phyloP scores from a whole-genome alignment of 2,888 invertebrate species.

The Scaptomyza flava region DNA sequence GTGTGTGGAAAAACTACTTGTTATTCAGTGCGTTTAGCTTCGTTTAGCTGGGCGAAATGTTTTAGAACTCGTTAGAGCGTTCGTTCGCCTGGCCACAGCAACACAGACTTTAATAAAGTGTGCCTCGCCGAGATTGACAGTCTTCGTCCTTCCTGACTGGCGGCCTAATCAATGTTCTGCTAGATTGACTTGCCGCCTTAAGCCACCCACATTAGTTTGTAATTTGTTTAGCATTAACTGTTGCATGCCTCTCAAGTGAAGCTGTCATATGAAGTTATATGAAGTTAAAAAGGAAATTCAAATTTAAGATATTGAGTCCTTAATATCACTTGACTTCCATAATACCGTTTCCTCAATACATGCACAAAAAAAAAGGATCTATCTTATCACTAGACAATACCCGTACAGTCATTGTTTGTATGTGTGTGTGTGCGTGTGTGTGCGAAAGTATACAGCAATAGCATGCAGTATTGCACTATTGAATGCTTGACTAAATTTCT shows the following conservation, averaged over 20 bases:
- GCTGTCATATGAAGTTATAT: constrained; percentile 1
- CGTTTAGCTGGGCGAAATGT: constrained; percentile 76
- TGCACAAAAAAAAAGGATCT: too few relatives aligned
- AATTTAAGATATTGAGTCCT: background rate
- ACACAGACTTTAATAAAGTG: constrained; percentile 24
- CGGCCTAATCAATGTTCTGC: constrained; percentile 59
- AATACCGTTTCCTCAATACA: too few relatives aligned
- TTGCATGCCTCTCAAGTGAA: constrained; percentile 44
- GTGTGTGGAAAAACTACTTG: constrained; percentile 62
- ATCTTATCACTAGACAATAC: too few relatives aligned
- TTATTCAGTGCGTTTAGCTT: constrained; percentile 75
- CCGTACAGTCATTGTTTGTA: too few relatives aligned
- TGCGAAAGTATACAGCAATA: too few relatives aligned
- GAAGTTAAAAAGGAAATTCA: background rate
- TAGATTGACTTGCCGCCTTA: constrained; percentile 31
- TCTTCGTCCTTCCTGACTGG: constrained; percentile 12
- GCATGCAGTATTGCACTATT: too few relatives aligned
- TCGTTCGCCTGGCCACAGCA: constrained; percentile 39
- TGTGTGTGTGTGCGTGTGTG: too few relatives aligned
- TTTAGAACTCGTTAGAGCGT: constrained; percentile 72
- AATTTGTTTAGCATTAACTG: constrained; percentile 72
- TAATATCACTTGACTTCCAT: too few relatives aligned
- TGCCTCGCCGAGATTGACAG: constrained; percentile 44
- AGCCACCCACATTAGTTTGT: constrained; percentile 58
- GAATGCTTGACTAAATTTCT: too few relatives aligned